These are phyloP conservation scores for Proterorhinus semilunaris DNA, from an alignment of 2,113 vertebrate genomes.

Conservation along the genomic window DNA sequence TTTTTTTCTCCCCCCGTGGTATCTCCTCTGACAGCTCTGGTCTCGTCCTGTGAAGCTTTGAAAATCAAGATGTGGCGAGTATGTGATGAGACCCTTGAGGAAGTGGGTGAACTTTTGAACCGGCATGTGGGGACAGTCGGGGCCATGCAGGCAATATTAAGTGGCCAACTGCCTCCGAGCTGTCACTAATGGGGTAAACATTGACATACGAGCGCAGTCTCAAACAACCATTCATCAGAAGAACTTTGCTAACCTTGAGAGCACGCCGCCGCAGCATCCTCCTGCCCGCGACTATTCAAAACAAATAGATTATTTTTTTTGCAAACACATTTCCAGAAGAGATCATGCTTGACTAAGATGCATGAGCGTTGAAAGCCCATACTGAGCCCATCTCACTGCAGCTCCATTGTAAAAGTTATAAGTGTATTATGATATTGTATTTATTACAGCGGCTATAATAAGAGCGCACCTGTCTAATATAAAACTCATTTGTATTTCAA, in stretches of 20 bases:
- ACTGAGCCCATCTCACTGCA: constrained; percentile 27
- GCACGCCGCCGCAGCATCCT: constrained; percentile 49
- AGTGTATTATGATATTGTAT: constrained; percentile 50
- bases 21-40: constrained; percentile 80
- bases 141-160: constrained; percentile 66
- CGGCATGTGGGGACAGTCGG: constrained; percentile 54
- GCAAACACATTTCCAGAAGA: constrained; percentile 60
- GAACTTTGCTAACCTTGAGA: constrained; percentile 66
- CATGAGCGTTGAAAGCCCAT: constrained; percentile 40
- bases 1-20: constrained; percentile 65
- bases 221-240: constrained; percentile 66
- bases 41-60: constrained; percentile 66
- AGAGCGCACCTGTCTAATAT: constrained; percentile 63
- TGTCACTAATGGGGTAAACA: constrained; percentile 77
- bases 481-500: constrained; percentile 57
- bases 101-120: constrained; percentile 80
- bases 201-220: constrained; percentile 71
- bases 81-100: constrained; percentile 76
- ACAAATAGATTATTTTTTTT: constrained; percentile 61
- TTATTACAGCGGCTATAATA: constrained; percentile 49
- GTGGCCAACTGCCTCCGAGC: constrained; percentile 67
- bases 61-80: constrained; percentile 74
- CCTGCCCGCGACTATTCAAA: constrained; percentile 58
- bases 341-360: constrained; percentile 61
- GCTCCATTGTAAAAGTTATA: constrained; percentile 40